Conservation (phyloP, 1,140 invertebrate genomes). For the Planococcus citri region DNA sequence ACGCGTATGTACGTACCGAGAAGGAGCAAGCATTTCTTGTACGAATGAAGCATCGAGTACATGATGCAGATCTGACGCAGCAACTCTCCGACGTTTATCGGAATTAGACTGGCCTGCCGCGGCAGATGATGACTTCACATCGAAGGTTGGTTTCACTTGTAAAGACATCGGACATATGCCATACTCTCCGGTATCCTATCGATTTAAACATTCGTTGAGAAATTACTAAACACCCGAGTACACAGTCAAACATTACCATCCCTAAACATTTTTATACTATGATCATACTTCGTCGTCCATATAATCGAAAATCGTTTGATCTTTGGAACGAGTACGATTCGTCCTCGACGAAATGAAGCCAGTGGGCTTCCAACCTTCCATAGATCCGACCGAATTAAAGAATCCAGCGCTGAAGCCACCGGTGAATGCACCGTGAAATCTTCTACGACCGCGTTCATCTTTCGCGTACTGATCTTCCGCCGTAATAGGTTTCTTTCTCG, state of each 20-base stretch:
- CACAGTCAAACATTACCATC: no score
- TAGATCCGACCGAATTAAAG: conserved; percentile 89
- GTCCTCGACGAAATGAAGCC: conserved; percentile 79
- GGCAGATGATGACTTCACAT: conserved; percentile 25
- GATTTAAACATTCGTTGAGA: neutral
- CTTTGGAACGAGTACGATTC: conserved; percentile 43
- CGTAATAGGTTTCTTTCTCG: conserved; percentile 60
- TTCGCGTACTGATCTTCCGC: conserved; percentile 81
- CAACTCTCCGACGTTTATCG: no score
- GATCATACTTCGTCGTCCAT: conserved; percentile 88
- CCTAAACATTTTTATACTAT: neutral
- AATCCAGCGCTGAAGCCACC: conserved; percentile 98
- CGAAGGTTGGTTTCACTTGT: conserved; percentile 62
- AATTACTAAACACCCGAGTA: conserved; percentile 12
- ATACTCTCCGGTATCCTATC: conserved; percentile 63
- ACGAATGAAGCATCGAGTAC: conserved; percentile 65
- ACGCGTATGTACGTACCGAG: no score
- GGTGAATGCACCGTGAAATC: conserved; percentile 99
- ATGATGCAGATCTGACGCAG: conserved; percentile 65
- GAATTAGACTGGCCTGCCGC: no score
- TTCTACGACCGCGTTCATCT: conserved; percentile 74
- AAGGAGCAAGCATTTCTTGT: conserved; percentile 38
- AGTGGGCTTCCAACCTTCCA: conserved; percentile 88
- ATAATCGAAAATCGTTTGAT: conserved; percentile 75
- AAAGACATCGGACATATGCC: conserved; percentile 85